These are phyloP conservation scores for Lasioglossum morio DNA, from an alignment of 2,888 invertebrate species.

Conservation along the genomic window DNA sequence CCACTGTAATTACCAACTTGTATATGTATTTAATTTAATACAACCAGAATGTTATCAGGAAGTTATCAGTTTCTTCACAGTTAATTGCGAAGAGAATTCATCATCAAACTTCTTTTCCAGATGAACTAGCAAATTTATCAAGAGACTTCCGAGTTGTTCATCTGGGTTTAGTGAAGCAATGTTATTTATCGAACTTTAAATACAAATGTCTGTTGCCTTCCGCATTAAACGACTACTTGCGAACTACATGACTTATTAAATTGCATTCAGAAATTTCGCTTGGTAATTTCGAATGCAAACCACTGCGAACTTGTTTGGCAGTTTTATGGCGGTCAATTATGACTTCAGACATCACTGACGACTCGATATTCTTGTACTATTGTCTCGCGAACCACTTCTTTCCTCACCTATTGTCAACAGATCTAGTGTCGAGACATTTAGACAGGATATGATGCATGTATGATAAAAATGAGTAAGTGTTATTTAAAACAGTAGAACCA, in stretches of 20 bases:
- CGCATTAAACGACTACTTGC: background rate
- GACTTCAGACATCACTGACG: background rate
- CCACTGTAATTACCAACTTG: too few relatives aligned
- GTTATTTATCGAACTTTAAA: background rate
- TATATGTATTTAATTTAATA: too few relatives aligned
- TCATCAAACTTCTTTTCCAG: background rate
- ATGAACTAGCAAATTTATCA: background rate
- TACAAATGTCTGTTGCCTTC: background rate
- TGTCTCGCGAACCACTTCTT: background rate
- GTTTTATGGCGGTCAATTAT: background rate
- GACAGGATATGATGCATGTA: too few relatives aligned
- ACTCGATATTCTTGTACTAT: background rate
- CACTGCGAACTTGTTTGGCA: background rate
- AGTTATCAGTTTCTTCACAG: too few relatives aligned
- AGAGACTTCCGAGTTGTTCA: background rate
- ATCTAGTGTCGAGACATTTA: too few relatives aligned
- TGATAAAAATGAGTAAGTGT: too few relatives aligned
- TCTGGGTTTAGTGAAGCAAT: background rate
- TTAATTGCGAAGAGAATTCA: background rate
- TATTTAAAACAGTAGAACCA: too few relatives aligned
- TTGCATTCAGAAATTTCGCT: background rate
- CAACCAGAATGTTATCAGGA: too few relatives aligned
- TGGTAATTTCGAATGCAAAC: slow-evolving; percentile 3
- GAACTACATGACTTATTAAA: background rate
- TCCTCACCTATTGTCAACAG: background rate